phyloP scores from a whole-genome alignment of 2,113 vertebrate species.

The Donacobius atricapilla region DNA sequence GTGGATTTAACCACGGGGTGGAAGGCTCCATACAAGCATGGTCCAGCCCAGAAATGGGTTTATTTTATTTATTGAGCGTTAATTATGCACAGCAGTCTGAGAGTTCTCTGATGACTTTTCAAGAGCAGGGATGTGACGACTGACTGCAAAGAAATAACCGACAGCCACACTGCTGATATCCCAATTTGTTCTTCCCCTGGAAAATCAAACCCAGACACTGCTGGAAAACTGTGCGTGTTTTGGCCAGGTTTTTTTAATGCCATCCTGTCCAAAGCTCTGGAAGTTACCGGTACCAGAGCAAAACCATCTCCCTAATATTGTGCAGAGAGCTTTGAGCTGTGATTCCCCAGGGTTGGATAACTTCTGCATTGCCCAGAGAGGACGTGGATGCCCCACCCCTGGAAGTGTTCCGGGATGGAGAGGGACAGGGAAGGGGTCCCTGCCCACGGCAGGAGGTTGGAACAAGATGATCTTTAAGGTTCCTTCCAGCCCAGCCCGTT shows the following conservation, averaged over 20 bases:
- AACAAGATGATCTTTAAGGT: neutral
- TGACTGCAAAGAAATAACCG: neutral
- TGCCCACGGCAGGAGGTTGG: neutral
- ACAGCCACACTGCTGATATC: neutral
- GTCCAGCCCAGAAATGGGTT: neutral
- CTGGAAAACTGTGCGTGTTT: neutral
- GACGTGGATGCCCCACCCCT: neutral
- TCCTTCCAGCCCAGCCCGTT: neutral
- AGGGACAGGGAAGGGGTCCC: neutral
- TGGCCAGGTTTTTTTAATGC: neutral
- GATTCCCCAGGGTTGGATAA: neutral
- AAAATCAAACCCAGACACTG: neutral
- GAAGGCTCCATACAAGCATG: neutral
- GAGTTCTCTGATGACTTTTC: neutral
- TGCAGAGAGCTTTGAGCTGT: neutral
- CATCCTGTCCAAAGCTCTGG: neutral
- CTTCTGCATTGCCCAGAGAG: neutral
- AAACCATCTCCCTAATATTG: rapidly evolving
- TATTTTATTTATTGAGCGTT: neutral
- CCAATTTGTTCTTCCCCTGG: neutral
- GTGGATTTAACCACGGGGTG: neutral
- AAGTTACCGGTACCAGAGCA: neutral
- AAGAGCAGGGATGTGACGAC: neutral
- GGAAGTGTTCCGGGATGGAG: neutral
- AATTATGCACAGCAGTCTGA: neutral